Evolutionary conservation across 2,113 vertebrate species (phyloP).

Genomic region (Oryzias woworae): DNA sequence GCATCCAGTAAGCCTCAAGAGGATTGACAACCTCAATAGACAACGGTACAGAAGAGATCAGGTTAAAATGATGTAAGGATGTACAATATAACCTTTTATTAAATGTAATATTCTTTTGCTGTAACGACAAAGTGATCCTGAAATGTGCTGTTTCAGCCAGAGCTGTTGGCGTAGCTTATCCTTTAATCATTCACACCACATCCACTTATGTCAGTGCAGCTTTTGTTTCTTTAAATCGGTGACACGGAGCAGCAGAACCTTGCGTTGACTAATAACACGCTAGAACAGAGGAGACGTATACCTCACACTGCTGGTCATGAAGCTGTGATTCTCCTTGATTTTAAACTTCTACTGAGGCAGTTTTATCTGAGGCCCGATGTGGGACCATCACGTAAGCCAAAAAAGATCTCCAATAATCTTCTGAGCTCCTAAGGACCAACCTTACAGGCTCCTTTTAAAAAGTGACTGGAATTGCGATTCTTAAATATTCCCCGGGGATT

Average conservation of each 20-base stretch:
- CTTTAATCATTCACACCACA: not conserved
- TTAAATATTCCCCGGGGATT: not conserved
- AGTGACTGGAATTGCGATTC: too few relatives aligned
- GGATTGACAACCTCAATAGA: too few relatives aligned
- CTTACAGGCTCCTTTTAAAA: too few relatives aligned
- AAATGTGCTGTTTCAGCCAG: not conserved
- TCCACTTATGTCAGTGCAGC: not conserved
- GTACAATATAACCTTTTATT: too few relatives aligned
- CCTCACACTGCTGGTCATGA: not conserved
- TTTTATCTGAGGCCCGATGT: not conserved
- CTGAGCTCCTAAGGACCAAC: too few relatives aligned
- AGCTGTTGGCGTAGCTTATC: not conserved
- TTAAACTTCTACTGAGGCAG: not conserved
- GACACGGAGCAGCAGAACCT: not conserved
- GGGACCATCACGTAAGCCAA: not conserved
- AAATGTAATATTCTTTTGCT: too few relatives aligned
- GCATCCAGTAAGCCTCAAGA: too few relatives aligned
- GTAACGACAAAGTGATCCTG: not conserved
- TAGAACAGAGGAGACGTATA: not conserved
- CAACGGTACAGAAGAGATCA: too few relatives aligned
- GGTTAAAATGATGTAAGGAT: too few relatives aligned
- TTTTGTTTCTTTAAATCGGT: not conserved
- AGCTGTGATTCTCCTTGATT: not conserved
- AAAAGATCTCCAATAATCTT: not conserved
- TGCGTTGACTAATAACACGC: not conserved